Conservation (phyloP, 2,113 vertebrate genomes). For the Danionella cerebrum region DNA sequence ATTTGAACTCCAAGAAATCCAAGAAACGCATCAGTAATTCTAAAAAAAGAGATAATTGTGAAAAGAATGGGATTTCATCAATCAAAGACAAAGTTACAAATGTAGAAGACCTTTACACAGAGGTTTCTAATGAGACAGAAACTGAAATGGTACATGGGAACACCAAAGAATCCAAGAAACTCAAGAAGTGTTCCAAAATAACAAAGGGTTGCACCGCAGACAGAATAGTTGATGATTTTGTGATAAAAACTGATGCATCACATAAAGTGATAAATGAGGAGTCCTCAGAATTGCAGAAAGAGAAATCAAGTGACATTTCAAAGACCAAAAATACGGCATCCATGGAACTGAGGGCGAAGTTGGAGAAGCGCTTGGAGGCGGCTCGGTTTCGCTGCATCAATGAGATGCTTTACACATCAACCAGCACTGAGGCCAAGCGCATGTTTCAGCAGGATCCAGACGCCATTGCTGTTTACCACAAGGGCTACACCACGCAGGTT, state of each 20-base stretch:
- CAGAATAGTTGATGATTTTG: not conserved
- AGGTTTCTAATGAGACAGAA: no score
- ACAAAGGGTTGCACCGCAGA: no score
- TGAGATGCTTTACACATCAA: slow-evolving; percentile 74
- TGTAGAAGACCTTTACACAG: no score
- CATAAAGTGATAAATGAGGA: not conserved
- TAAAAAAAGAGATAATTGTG: no score
- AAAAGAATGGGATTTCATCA: no score
- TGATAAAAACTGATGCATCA: not conserved
- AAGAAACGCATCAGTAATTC: no score
- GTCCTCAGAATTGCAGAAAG: not conserved
- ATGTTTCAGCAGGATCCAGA: slow-evolving; percentile 78
- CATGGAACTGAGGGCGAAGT: slow-evolving; percentile 61
- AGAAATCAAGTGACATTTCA: not conserved
- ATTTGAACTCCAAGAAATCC: no score
- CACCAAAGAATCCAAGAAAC: no score
- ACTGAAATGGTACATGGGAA: no score
- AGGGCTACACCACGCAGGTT: slow-evolving; percentile 78
- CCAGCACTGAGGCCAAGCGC: slow-evolving; percentile 67
- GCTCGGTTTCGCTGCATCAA: slow-evolving; percentile 89
- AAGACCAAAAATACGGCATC: slow-evolving; percentile 37
- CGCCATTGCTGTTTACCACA: slow-evolving; percentile 79
- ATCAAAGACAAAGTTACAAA: no score
- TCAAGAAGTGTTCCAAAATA: no score
- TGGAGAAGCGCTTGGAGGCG: slow-evolving; percentile 74